Percentiles rank a stretch among this genome's conserved stretches.
Evolutionary conservation across 1,140 invertebrate genomes (phyloP).

Genomic region (Zaprionus ornatus): DNA sequence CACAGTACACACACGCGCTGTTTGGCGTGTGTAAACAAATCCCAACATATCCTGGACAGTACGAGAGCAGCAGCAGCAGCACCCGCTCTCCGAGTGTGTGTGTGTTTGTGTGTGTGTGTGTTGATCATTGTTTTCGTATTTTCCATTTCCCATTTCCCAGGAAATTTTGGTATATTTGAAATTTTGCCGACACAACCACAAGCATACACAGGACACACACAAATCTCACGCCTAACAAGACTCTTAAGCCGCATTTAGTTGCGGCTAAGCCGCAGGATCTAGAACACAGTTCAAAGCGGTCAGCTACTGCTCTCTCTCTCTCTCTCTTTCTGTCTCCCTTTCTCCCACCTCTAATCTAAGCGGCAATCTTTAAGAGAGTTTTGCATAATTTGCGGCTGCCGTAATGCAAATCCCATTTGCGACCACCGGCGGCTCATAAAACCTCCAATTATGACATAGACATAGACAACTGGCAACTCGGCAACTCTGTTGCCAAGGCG

Average conservation of each 20-base stretch:
- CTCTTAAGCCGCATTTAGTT: slow-evolving; percentile 77
- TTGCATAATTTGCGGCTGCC: slow-evolving; percentile 72
- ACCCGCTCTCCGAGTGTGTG: slow-evolving; percentile 34
- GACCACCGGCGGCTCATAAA: slow-evolving; percentile 15
- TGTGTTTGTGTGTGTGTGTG: background rate
- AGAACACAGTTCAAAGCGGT: slow-evolving; percentile 1
- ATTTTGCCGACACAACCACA: slow-evolving; percentile 59
- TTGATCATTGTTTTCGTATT: slow-evolving; percentile 21
- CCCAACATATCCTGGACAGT: slow-evolving; percentile 56
- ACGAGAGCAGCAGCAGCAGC: slow-evolving; percentile 30
- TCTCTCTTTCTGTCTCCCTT: background rate
- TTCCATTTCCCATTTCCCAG: slow-evolving; percentile 44
- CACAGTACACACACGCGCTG: slow-evolving; percentile 21
- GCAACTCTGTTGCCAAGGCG: background rate
- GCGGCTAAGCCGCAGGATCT: slow-evolving; percentile 56
- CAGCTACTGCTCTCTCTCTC: background rate
- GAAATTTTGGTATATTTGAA: slow-evolving; percentile 64
- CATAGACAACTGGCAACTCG: background rate
- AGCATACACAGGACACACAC: slow-evolving; percentile 19
- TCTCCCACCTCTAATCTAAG: slow-evolving; percentile 56
- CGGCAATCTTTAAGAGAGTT: slow-evolving; percentile 72
- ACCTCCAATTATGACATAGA: slow-evolving; percentile 27
- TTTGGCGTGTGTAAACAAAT: slow-evolving; percentile 72
- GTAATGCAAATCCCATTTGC: slow-evolving; percentile 63
- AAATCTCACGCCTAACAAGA: slow-evolving; percentile 78